These are phyloP conservation scores for Montipora foliosa DNA, from an alignment of 64 coral and sea anemone species.

Conservation along the genomic window DNA sequence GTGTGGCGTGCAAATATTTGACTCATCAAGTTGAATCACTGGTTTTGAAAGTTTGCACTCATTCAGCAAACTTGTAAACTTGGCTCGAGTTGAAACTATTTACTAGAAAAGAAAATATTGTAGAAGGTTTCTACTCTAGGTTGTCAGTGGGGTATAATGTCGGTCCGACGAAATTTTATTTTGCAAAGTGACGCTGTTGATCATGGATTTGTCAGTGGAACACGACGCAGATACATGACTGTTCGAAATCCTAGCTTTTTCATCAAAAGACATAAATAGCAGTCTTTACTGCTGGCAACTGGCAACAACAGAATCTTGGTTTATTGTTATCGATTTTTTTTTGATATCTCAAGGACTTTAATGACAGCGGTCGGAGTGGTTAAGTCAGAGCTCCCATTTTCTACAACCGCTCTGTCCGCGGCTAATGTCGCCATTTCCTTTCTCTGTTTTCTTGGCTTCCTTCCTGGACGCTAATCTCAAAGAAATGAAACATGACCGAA, in stretches of 20 bases:
- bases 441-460: conserved; percentile 48
- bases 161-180: background rate
- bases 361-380: conserved; percentile 60
- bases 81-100: conserved; percentile 12
- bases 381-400: conserved; percentile 13
- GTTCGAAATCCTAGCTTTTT: background rate
- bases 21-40: conserved; percentile 84
- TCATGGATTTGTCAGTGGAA: background rate
- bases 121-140: background rate
- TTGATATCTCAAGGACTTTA: conserved; percentile 67
- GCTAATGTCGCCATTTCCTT: conserved; percentile 62
- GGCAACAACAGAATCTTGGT: conserved; percentile 46
- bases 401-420: conserved; percentile 50
- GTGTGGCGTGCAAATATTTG: conserved; percentile 97
- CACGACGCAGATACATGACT: background rate
- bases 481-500: conserved; percentile 8
- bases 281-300: conserved; percentile 30
- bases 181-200: background rate
- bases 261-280: background rate
- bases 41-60: conserved; percentile 35
- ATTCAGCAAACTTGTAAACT: conserved; percentile 77
- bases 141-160: background rate
- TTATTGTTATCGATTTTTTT: conserved; percentile 71
- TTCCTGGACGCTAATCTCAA: conserved; percentile 59
- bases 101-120: conserved; percentile 17